Evolutionary conservation across 2,113 vertebrate species (phyloP).

Genomic region (Murina feae): DNA sequence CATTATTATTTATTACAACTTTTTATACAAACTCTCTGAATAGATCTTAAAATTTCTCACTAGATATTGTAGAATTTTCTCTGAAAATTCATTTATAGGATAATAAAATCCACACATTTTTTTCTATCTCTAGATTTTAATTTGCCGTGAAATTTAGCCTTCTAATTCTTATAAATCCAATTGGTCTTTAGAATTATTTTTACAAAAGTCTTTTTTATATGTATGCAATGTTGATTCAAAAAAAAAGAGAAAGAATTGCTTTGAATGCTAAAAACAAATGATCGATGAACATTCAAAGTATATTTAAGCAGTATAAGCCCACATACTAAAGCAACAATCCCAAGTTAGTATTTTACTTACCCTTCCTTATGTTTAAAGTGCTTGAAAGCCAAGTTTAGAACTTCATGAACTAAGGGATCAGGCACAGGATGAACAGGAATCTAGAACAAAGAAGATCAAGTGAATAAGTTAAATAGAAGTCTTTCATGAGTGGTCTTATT

Average conservation of each 20-base stretch:
- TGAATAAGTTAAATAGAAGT: background rate
- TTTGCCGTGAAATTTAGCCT: background rate
- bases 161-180: background rate
- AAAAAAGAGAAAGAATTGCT: background rate
- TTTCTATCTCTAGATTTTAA: background rate
- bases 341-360: slow-evolving; percentile 81
- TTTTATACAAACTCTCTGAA: background rate
- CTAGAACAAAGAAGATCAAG: slow-evolving; percentile 79
- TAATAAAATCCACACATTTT: slow-evolving; percentile 9
- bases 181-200: background rate
- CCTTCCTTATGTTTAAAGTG: slow-evolving; percentile 99
- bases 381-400: slow-evolving; percentile 99
- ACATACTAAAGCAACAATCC: background rate
- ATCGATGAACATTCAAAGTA: background rate
- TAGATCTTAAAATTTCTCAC: slow-evolving; percentile 10
- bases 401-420: slow-evolving; percentile 98
- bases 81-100: background rate
- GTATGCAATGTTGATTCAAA: background rate
- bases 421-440: slow-evolving; percentile 99
- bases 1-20: background rate
- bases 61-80: background rate
- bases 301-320: background rate
- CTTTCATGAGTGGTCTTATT: background rate
- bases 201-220: slow-evolving; percentile 20
- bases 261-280: slow-evolving; percentile 5